These are phyloP conservation scores for Nyleta sp. DNA, from an alignment of 2,888 invertebrate genomes.

Conservation along the genomic window DNA sequence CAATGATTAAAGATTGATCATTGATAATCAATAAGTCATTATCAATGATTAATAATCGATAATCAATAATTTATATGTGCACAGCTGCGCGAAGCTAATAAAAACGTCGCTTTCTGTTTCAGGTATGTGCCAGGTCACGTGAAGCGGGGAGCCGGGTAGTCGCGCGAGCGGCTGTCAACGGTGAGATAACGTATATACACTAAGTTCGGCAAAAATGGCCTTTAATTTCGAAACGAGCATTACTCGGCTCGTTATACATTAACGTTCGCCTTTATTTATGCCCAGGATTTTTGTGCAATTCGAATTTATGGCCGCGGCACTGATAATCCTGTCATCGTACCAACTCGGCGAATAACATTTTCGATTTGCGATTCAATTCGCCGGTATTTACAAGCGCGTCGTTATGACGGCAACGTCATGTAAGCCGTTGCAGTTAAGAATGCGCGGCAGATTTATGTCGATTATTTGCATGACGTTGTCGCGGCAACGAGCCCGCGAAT, in stretches of 20 bases:
- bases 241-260: too few relatives aligned
- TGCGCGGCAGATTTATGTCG: constrained; percentile 27
- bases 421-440: constrained; percentile 35
- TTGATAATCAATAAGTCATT: too few relatives aligned
- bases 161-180: too few relatives aligned
- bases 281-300: constrained; percentile 21
- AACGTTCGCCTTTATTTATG: constrained; percentile 6
- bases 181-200: too few relatives aligned
- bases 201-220: too few relatives aligned
- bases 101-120: background rate
- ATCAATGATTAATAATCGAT: too few relatives aligned
- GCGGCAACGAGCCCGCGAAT: constrained; percentile 24
- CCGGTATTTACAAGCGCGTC: constrained; percentile 25
- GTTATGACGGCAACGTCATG: constrained; percentile 41
- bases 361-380: constrained; percentile 41
- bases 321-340: constrained; percentile 31
- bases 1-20: too few relatives aligned
- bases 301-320: constrained; percentile 26
- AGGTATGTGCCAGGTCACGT: constrained; percentile 11
- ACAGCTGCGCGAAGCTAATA: background rate
- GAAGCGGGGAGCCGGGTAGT: too few relatives aligned
- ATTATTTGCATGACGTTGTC: constrained; percentile 44
- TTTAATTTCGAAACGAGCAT: too few relatives aligned
- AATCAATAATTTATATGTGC: background rate
- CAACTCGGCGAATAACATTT: constrained; percentile 15